phyloP scores from a whole-genome alignment of 2,797 vertebrate genomes.

The Poecilia wingei region DNA sequence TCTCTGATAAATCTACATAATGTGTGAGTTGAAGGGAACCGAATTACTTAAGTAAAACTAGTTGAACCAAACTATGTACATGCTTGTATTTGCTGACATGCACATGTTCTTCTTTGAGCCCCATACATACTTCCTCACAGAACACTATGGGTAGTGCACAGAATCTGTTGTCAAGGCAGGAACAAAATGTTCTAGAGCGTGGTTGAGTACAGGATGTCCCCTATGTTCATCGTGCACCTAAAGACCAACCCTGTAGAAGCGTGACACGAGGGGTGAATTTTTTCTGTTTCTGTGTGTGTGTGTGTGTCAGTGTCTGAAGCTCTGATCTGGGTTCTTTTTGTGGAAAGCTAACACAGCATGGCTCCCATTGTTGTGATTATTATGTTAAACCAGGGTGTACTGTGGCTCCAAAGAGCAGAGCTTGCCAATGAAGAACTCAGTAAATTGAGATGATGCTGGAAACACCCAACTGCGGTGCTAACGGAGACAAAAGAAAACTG shows the following conservation, averaged over 20 bases:
- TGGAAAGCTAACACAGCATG: not conserved
- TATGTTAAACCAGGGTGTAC: not conserved
- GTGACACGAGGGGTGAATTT: not conserved
- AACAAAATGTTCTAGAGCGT: not conserved
- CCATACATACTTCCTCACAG: not conserved
- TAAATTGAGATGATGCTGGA: slow-evolving; percentile 1
- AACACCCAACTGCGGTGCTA: not conserved
- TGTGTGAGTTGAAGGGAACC: not conserved
- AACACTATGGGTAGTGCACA: not conserved
- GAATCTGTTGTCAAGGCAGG: not conserved
- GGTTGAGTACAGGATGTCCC: not conserved
- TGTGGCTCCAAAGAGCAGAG: not conserved
- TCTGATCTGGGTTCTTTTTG: not conserved
- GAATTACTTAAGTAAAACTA: not conserved
- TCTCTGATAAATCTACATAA: not conserved
- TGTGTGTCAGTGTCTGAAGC: not conserved
- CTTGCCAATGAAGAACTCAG: not conserved
- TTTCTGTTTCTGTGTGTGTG: not conserved
- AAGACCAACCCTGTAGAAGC: not conserved
- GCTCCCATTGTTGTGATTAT: slow-evolving; percentile 4
- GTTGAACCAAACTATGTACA: not conserved
- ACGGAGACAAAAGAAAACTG: not conserved
- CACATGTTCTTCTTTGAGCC: not conserved
- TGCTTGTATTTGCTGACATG: not conserved
- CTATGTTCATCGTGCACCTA: not conserved